A percentile compares a stretch with the other conserved stretches of the same genome.
These are phyloP conservation scores for Nipponia nippon DNA, from an alignment of 2,113 vertebrate genomes.

Conservation along the genomic window DNA sequence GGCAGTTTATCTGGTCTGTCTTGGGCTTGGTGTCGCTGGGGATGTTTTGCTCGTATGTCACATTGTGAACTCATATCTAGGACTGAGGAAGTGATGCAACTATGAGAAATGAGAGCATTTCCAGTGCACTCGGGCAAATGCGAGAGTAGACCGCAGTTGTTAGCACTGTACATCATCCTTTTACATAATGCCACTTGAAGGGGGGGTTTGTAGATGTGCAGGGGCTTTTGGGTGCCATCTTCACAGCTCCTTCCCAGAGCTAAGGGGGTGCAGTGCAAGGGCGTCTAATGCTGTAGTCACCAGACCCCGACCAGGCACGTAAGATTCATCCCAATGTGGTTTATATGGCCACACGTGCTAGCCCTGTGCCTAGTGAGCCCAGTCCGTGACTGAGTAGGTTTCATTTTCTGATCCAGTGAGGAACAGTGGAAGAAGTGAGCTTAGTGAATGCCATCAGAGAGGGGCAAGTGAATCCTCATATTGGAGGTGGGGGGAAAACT, in stretches of 20 bases:
- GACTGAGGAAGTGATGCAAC: not conserved
- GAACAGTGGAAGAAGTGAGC: not conserved
- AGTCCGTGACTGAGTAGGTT: not conserved
- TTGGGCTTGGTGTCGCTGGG: not conserved
- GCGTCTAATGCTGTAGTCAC: not conserved
- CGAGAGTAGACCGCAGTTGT: not conserved
- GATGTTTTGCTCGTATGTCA: not conserved
- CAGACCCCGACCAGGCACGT: not conserved
- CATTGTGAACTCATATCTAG: not conserved
- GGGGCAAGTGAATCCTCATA: not conserved
- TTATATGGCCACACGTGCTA: not conserved
- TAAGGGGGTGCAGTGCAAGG: not conserved
- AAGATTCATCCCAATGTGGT: not conserved
- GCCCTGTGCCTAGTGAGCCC: not conserved
- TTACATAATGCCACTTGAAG: not conserved
- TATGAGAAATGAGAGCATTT: not conserved
- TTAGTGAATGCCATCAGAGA: not conserved
- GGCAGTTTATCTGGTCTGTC: not conserved
- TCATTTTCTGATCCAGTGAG: not conserved
- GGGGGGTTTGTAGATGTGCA: not conserved
- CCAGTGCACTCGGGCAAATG: accelerated
- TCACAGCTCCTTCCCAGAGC: not conserved
- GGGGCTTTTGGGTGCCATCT: not conserved
- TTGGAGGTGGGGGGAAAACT: not conserved
- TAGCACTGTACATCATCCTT: not conserved